Evolutionary conservation across 2,888 invertebrate species (phyloP), one percentile per base, ranked within the genome.

Genomic region (Exephanes ischioxanthus): DNA sequence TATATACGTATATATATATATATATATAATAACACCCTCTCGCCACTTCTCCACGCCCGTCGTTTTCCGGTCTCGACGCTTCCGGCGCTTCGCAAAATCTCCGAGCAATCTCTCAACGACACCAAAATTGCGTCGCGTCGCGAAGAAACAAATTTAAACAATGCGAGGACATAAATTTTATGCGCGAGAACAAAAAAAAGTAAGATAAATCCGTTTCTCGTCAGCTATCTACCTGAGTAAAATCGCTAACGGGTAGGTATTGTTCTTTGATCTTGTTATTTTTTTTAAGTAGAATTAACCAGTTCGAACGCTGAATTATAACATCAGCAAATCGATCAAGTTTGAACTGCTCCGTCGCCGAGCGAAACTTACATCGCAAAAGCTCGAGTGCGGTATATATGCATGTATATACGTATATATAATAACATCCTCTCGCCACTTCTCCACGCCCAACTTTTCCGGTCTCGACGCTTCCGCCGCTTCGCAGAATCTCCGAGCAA

Each of bases 91-190:
- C 63, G n/a, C 53, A 19, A 63, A 33, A 16, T 30, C 30, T 63
- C 63, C 66, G 37, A 66, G 33, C 66, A 76, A 76, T 76, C 51
- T 67, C 37, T 51, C 76, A 30, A 53, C 75, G 30, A 30, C 45
- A 66, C 53, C 37, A 41, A 76, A 63, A 63, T 63, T 63, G 63
- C 63, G 30, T 33, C 63, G 16, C 33, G 33, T 63, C 63, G 33
- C 30, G 63, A 30, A 14, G 30, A 30, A 63, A 63, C 30, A 63
- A 63, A 30, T 5, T 6, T 4, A 63, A 63, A 63, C 30, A 63
- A 63, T 63, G 33, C 33, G 33, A n/a, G 5, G 6, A 16, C 7
- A 33, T 16, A 30, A 63, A 30, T 14, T 16, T 30, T 3, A 26
- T 30, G 63, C 14, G 61, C 16, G 61, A 30, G 3, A 14, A 22